A percentile compares a stretch with the other conserved stretches of the same genome.
Evolutionary conservation across 2,888 invertebrate genomes (phyloP).

Genomic region (Autographa gamma): DNA sequence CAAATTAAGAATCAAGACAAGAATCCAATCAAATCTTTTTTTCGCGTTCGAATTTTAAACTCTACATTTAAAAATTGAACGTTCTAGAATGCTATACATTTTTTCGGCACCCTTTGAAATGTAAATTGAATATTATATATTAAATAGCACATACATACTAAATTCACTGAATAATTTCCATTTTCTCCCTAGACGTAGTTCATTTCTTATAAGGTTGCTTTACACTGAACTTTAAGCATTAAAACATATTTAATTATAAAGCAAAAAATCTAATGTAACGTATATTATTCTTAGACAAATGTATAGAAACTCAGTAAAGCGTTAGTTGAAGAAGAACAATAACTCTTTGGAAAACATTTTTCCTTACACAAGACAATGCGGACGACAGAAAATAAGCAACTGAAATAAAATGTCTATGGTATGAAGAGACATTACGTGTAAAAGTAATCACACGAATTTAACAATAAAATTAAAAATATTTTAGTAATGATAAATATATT

Average conservation of each 20-base stretch:
- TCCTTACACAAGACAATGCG: neutral
- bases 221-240: conserved; percentile 29
- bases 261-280: neutral
- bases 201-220: conserved; percentile 64
- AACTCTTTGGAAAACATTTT: neutral
- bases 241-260: neutral
- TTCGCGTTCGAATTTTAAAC: conserved; percentile 34
- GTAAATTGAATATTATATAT: conserved; percentile 43
- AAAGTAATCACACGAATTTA: neutral
- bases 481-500: neutral
- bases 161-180: conserved; percentile 70
- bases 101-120: conserved; percentile 48
- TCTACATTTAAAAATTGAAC: conserved; percentile 45
- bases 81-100: conserved; percentile 32
- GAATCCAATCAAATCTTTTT: conserved; percentile 20
- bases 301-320: neutral
- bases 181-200: conserved; percentile 68
- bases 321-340: neutral
- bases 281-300: neutral
- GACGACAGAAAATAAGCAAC: neutral
- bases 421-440: neutral
- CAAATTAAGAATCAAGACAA: conserved; percentile 31
- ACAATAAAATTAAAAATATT: neutral
- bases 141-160: conserved; percentile 60
- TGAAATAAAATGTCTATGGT: too few species aligned